Base-by-base conservation (phyloP, 2,113 vertebrate genomes). In the Zootoca vivipara region DNA sequence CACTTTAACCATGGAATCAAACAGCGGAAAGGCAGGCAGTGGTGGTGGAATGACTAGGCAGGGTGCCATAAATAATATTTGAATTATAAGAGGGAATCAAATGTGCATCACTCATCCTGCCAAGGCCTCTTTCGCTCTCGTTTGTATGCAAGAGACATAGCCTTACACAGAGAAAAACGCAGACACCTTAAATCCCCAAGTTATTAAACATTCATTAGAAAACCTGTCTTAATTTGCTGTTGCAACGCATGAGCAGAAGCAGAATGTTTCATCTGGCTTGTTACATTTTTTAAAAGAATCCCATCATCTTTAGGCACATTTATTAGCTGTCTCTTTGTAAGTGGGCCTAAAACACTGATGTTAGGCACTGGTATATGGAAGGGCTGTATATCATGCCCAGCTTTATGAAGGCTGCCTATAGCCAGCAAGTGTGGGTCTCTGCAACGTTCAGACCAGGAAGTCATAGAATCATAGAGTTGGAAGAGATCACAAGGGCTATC, bases 121-220 rank as follows among this genome's bases (percentile, higher is more conserved):
- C 97, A 98, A 97, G 97, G 96, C 91, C 94, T 96, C 95, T 95
- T 97, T 95, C 90, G 92, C 82, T 95, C 96, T 97, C 93, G 96
- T 97, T 98, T 98, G 95, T 96, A 97, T 98, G 97, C 97, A 97
- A 98, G 97, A 96, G 95, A 96, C 95, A 96, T 95, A 93, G 94
- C 97, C 96, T 97, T 97, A 97, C 95, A 96, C 95, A 95, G 92
- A 95, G 95, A 96, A 96, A 97, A 96, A 52, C 80, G 92, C 94
- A 96, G 95, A 90, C 90, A 97, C 93, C 95, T 97, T 97, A 95
- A 97, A 96, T 96, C 95, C 96, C 96, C 95, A 96, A 96, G 96
- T 97, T 97, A 98, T 98, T 98, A 97, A 98, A 96, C 95, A 91
- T 96, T 97, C 96, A 96, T 97, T 97, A 97, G 95, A 92, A 97